Conservation (phyloP, 2,888 invertebrate species). For the Pseudococcus jackbeardsleyi region DNA sequence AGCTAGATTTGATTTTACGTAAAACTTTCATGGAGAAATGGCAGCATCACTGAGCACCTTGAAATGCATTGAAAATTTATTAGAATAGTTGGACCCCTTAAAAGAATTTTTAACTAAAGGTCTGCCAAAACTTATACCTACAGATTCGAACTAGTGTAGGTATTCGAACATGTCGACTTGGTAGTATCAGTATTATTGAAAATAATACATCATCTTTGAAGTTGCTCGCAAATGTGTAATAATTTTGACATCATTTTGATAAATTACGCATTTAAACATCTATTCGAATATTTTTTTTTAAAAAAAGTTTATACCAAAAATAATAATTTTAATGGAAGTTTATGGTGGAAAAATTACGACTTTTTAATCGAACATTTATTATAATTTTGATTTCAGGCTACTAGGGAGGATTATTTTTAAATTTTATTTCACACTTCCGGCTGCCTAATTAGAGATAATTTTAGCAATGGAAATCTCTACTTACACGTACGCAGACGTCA, state of each 20-base stretch:
- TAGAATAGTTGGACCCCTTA: neutral
- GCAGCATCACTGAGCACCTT: neutral
- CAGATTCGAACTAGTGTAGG: neutral
- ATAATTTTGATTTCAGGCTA: no score
- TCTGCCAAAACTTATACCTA: neutral
- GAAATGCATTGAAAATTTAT: conserved; percentile 8
- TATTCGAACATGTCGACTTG: neutral
- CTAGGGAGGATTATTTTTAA: no score
- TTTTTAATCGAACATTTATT: neutral
- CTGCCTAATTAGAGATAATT: neutral
- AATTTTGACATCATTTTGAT: conserved; percentile 35
- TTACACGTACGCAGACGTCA: neutral
- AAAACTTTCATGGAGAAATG: neutral
- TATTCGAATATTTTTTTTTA: neutral
- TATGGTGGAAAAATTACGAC: neutral
- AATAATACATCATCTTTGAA: conserved; percentile 5
- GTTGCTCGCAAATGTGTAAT: neutral
- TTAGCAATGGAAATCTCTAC: neutral
- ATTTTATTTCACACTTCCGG: neutral
- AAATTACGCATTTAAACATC: neutral
- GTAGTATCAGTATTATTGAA: neutral
- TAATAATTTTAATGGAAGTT: neutral
- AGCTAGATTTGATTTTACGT: neutral
- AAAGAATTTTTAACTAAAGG: conserved; percentile 8
- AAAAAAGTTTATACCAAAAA: neutral